Conservation (phyloP, 2,113 vertebrate genomes). For the Empidonax traillii region DNA sequence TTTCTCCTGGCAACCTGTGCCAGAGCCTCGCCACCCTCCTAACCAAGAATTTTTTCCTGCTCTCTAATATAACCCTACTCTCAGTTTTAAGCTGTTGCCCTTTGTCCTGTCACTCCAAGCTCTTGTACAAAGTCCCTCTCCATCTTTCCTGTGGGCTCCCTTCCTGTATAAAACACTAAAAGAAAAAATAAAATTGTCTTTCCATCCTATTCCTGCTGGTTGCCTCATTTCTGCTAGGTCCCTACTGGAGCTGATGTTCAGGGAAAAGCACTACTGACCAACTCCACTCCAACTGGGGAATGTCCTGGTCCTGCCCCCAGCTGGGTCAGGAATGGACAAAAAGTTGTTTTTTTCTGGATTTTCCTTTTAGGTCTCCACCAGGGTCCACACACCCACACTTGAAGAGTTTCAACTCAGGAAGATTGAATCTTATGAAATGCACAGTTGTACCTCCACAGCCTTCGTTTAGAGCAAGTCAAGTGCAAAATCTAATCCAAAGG, state of each 20-base stretch:
- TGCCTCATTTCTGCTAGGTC: neutral
- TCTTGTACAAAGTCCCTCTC: neutral
- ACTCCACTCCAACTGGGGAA: fast-evolving
- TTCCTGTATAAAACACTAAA: neutral
- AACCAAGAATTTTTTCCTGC: neutral
- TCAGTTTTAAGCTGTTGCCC: neutral
- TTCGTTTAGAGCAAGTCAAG: neutral
- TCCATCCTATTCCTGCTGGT: neutral
- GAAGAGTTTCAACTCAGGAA: too few relatives aligned
- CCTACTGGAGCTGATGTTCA: neutral
- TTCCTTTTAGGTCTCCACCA: neutral
- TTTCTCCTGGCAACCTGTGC: neutral
- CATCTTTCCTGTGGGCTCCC: neutral
- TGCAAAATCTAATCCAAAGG: neutral
- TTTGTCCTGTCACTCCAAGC: neutral
- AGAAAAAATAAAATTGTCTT: neutral
- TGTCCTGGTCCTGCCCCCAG: fast-evolving
- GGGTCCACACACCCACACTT: too few relatives aligned
- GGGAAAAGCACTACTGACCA: neutral
- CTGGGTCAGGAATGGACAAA: neutral
- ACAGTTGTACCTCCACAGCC: fast-evolving
- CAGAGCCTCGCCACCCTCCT: neutral
- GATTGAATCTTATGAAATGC: fast-evolving
- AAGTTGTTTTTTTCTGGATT: neutral
- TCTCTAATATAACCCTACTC: neutral